Base-by-base conservation (phyloP, 2,797 vertebrate species). In the Alcedo quadribrachys region DNA sequence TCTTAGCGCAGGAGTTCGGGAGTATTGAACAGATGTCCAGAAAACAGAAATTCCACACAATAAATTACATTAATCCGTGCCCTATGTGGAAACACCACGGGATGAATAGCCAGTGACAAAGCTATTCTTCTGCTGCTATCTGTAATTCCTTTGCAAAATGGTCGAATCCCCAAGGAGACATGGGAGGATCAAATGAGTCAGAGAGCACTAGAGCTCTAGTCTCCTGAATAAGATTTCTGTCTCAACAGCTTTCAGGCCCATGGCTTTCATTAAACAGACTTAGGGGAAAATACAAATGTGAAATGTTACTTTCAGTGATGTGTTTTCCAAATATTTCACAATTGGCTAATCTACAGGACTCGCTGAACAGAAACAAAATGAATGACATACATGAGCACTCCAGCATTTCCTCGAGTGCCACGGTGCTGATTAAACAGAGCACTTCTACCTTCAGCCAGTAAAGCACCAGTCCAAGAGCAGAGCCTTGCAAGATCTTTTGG, bases 41-140 rank as follows among this genome's bases (percentile, higher is more conserved):
- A 93, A 94, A 93, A 94, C 88, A 89, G 96, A 89, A 96, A 96
- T 67, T 85, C 90, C 92, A 33, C 88, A 94, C 86, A 93, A 94
- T 92, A 94, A 93, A 94, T 92, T 90, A 87, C 90, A 95, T 93
- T 95, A 96, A 94, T 94, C 93, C 87, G 76, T 75, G 86, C 63
- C 90, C 94, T 92, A 46, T 92, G 92, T 81, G 82, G 84, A 92
- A 94, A 95, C 43, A 75, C 62, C 88, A 73, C 67, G 63, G 79
- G 90, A 71, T 94, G 86, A 95, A 96, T 89, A 93, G 92, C 73
- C 86, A 93, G 76, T 13, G 11, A 94, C 85, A 93, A 91, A 92
- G 84, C 91, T 89, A 89, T 95, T 96, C 93, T 91, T 87, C 86
- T 78, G 50, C 84, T 94, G 86, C 92, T 96, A 94, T 95, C 93